Evolutionary conservation across 2,888 invertebrate genomes (phyloP).

Genomic region (Dastarcus helophoroides): DNA sequence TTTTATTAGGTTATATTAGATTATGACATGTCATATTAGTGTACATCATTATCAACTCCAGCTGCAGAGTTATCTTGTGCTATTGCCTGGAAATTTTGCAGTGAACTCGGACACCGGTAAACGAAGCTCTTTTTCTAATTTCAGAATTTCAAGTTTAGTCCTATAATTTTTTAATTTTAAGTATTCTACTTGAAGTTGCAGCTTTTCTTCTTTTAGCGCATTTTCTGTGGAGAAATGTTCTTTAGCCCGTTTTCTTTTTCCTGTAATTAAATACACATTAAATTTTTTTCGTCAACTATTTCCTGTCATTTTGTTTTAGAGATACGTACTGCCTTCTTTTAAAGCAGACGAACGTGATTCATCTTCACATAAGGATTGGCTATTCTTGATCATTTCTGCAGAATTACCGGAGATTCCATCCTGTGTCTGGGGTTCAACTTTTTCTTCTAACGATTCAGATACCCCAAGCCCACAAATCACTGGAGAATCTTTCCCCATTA

Average conservation of each 20-base stretch:
- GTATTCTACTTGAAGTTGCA: slow-evolving; percentile 9
- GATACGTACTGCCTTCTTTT: slow-evolving; percentile 4
- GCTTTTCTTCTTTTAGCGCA: slow-evolving; percentile 8
- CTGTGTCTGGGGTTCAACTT: slow-evolving; percentile 6
- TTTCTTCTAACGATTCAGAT: slow-evolving; percentile 10
- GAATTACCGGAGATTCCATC: slow-evolving; percentile 6
- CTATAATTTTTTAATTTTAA: slow-evolving; percentile 10
- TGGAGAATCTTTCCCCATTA: slow-evolving; percentile 11
- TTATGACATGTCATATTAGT: too few species aligned
- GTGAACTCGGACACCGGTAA: slow-evolving; percentile 10
- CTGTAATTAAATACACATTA: slow-evolving; percentile 1
- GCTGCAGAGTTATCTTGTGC: slow-evolving; percentile 2
- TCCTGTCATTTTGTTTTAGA: slow-evolving; percentile 4
- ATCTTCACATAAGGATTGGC: not conserved
- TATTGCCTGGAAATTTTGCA: slow-evolving; percentile 8
- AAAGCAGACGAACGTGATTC: slow-evolving; percentile 8
- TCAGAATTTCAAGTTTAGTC: slow-evolving; percentile 10
- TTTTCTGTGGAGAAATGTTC: slow-evolving; percentile 6
- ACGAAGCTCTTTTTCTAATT: slow-evolving; percentile 9
- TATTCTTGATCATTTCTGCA: slow-evolving; percentile 4
- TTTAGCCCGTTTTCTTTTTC: slow-evolving; percentile 6
- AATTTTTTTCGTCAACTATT: not conserved
- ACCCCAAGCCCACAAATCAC: slow-evolving; percentile 11
- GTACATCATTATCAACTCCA: too few species aligned
- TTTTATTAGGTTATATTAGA: too few species aligned